Evolutionary conservation across 37 sponge, comb jelly and placozoan genomes (phyloP).

Genomic region (Eunapius fragilis): DNA sequence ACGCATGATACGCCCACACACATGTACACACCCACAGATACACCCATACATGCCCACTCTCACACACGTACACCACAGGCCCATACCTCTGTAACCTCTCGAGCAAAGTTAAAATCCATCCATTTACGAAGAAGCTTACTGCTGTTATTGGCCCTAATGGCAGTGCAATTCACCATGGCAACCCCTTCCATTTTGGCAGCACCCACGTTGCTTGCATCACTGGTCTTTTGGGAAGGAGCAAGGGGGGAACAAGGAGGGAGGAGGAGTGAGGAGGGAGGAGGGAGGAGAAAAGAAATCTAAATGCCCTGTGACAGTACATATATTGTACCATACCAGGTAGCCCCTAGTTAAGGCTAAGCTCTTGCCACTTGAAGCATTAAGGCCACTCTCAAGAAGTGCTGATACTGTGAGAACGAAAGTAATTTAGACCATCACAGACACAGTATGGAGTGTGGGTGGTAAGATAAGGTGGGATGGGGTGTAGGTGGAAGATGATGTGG

Average conservation of each 20-base stretch:
- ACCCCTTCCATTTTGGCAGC: conserved; percentile 35
- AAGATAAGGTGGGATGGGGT: not conserved
- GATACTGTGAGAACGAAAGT: conserved; percentile 7
- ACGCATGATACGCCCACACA: not conserved
- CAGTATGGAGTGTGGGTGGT: too few relatives aligned
- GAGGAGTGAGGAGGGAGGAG: not conserved
- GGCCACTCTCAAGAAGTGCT: conserved; percentile 5
- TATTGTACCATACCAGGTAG: conserved; percentile 24
- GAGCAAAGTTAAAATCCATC: conserved; percentile 22
- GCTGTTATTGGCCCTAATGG: conserved; percentile 21
- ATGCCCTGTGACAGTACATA: too few relatives aligned
- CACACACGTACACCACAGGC: not conserved
- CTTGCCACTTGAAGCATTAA: conserved; percentile 24
- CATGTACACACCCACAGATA: not conserved
- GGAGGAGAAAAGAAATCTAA: not conserved
- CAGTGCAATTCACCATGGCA: conserved; percentile 24
- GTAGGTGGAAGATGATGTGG: not conserved
- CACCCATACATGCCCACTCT: not conserved
- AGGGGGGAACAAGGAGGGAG: not conserved
- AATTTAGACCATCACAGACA: too few relatives aligned
- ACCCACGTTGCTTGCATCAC: conserved; percentile 21
- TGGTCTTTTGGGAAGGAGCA: conserved; percentile 22
- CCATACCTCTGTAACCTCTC: conserved; percentile 16
- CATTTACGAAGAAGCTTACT: conserved; percentile 36
- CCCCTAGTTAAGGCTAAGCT: conserved; percentile 27